Base-by-base conservation (phyloP, 2,797 vertebrate species). In the Trachops cirrhosus region DNA sequence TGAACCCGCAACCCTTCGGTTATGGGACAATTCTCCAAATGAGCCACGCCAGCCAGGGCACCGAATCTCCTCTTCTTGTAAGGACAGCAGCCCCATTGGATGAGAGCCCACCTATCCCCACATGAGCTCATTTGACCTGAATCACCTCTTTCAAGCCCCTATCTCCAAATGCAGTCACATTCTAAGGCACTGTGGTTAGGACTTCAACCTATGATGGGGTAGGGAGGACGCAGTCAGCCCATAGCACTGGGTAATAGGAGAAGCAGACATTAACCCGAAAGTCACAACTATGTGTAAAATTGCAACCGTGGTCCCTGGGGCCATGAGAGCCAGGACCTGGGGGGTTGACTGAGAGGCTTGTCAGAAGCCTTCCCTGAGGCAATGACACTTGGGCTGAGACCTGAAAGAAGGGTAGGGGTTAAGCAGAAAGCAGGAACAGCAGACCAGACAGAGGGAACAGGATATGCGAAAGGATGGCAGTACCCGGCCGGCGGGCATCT, bases 401-500 rank as follows among this genome's bases (percentile, higher is more conserved):
- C 52, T 68, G 68, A 59, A 62, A 87, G 57, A 39, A n/a, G 3
- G 16, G 15, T 37, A 9, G 7, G 29, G 44, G 9, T 22, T 50
- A n/a, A 34, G 39, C 41, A 10, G 34, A 79, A 67, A 15, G 54
- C 50, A 67, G 77, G 4, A 46, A 74, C 15, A 48, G 19, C 32
- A 54, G 75, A 24, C 80, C 22, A 62, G 52, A 59, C 32, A 9
- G n/a, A 54, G 75, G 85, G 57, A 48, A n/a, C 10, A 37, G 19
- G 26, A 8, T 39, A 46, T 37, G 7, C 5, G 6, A 5, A 21
- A n/a, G 59, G 29, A 39, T 2, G 67, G 22, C 18, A 44, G 21
- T 9, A 26, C n/a, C 34, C 0, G 1, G 15, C 3, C 7, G 57
- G 80, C 44, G 9, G 44, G 9, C 3, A 0, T 41, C 16, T 70